Base-by-base conservation (phyloP, 2,888 invertebrate species). In the Tetranychus truncatus region DNA sequence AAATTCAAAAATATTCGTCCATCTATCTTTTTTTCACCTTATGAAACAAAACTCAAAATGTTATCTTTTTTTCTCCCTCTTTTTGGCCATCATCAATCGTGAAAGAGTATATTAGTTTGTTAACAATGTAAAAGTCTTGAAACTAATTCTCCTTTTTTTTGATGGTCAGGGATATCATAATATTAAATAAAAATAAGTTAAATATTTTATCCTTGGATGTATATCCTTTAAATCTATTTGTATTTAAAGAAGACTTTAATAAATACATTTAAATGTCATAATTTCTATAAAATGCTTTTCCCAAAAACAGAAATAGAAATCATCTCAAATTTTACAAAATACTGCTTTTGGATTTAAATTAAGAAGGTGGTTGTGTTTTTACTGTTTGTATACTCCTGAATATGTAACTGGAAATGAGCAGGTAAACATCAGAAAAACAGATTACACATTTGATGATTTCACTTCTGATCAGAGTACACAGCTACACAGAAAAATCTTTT, bases 361-460 rank as follows among this genome's bases (percentile, higher is more conserved):
- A 34, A 34, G 34, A 3, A 34, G 69, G 20, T 11, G 34, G 11
- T 24, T 24, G 24, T 21, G 34, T 69, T 24, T 69, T 1, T 21
- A 69, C 69, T 11, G 21, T 24, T 9, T 69, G 69, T 1, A 20
- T 11, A 24, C 69, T n/a, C 69, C 69, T 11, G 24, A 69, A 69
- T 69, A 69, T 69, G 69, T 69, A 24, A 24, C 69, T 69, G 69
- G 69, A 69, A 69, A 69, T 6, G 69, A 69, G 34, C 6, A 11
- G 1, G 69, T 21, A 20, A 69, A 69, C 20, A 24, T 69, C 24
- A 7, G 9, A 11, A 69, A 69, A 24, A 1, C 69, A 69, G 4
- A 5, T 24, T 69, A 69, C 69, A 5, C 20, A 24, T 69, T 69
- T 21, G 69, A 69, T 55, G 55, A 6, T 55, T 15, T 15, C 15